Evolutionary conservation across 2,888 invertebrate species (phyloP), one percentile per base, ranked within the genome.

Genomic region (Idaea aversata): DNA sequence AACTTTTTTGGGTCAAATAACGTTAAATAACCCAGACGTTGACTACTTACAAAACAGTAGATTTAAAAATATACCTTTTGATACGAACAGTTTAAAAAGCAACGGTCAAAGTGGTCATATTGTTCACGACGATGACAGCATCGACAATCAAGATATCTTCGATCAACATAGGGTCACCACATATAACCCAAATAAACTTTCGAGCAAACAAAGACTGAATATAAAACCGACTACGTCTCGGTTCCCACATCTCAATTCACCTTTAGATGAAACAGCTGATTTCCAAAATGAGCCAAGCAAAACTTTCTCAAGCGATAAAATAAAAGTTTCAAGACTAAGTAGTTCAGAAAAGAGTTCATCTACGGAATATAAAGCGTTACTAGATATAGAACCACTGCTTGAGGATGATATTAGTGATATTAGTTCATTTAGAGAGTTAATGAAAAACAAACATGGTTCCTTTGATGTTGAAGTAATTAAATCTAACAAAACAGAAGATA

Each of bases 1-100:
- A 88, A 94, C 94, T 59, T 95, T 95, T 81, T 83, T 95, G 67
- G 94, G 94, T 7, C 94, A 95, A 87, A 94, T 94, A 61, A 94
- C 94, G 16, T 87, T 95, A 67, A 94, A 94, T 76, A 94, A 94
- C 81, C 94, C 94, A 15, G 94, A 93, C 76, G 90, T 93, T 67
- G 90, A 93, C 71, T 90, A 89, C 72, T 81, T 90, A 69, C 88
- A 91, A 80, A 90, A 90, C 67, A 90, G 75, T 71, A 84, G 91
- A 73, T 93, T 90, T 75, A 91, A 91, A 77, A 91, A 88, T 73
- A 84, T 90, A 72, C 91, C 90, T 59, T 93, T 93, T 73, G 92
- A 93, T 77, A 72, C 72, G n/a, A 93, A 93, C 67, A 93, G 93
- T 68, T 80, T 93, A 62, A 93, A 93, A 77, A 90, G 83, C 72